Conservation (phyloP, 2,113 vertebrate genomes). For the Nymphicus hollandicus region DNA sequence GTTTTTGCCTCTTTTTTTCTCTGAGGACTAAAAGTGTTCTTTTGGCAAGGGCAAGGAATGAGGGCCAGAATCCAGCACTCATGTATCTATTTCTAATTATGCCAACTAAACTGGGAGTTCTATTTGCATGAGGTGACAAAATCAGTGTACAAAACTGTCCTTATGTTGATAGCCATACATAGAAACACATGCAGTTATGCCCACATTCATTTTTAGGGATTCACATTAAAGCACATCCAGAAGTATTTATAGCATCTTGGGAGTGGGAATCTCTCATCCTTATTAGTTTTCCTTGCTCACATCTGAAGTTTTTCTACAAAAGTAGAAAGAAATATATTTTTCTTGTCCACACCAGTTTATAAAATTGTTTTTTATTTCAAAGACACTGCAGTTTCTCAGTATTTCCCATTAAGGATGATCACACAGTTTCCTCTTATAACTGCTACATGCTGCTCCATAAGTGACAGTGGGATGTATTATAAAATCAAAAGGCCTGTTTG, state of each 20-base stretch:
- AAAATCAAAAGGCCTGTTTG: not conserved
- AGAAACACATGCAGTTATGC: constrained; percentile 14
- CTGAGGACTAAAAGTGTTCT: not conserved
- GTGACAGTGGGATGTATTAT: not conserved
- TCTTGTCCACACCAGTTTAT: not conserved
- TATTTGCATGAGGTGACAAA: constrained; percentile 46
- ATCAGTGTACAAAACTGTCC: not conserved
- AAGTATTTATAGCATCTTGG: not conserved
- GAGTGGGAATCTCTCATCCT: not conserved
- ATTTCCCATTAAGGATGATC: not conserved
- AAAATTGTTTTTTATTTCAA: not conserved
- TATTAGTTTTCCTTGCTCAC: not conserved
- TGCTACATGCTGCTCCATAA: not conserved
- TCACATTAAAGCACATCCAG: not conserved
- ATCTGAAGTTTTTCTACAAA: not conserved
- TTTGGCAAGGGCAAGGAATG: not conserved
- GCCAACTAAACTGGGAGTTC: constrained; percentile 13
- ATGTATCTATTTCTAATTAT: constrained; percentile 23
- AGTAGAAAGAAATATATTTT: not conserved
- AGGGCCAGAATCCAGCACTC: constrained; percentile 10
- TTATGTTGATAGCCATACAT: not conserved
- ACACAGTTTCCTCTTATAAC: not conserved
- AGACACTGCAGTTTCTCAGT: not conserved
- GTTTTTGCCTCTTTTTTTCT: not conserved
- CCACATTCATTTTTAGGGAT: not conserved